Conservation (phyloP, 2,888 invertebrate species). For the Nymphalis polychloros region DNA sequence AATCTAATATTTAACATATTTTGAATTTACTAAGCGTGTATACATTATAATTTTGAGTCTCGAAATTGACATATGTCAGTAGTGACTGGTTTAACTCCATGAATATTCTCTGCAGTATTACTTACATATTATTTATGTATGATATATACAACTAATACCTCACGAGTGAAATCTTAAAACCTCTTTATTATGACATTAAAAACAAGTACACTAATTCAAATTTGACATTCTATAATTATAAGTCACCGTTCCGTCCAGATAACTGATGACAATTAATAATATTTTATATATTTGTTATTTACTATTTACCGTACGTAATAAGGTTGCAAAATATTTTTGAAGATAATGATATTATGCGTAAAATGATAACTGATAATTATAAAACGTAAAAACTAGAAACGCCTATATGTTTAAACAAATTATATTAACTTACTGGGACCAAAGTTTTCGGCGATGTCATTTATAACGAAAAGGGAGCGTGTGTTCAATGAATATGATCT, state of each 20-base stretch:
- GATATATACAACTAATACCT: neutral
- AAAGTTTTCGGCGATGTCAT: constrained; percentile 64
- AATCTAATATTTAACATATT: constrained; percentile 16
- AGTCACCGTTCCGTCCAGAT: constrained; percentile 63
- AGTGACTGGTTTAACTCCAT: neutral
- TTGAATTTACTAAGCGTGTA: constrained; percentile 1
- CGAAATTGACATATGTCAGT: constrained; percentile 5
- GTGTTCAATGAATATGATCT: constrained; percentile 74
- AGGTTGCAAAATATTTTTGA: constrained; percentile 48
- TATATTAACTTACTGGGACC: constrained; percentile 52
- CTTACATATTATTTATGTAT: neutral
- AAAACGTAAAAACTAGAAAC: constrained; percentile 57
- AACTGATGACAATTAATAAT: constrained; percentile 69
- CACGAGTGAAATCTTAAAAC: neutral
- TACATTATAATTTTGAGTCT: constrained; percentile 18
- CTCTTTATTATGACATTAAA: constrained; percentile 28
- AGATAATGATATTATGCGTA: constrained; percentile 55
- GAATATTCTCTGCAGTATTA: neutral
- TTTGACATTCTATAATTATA: constrained; percentile 63
- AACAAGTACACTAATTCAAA: constrained; percentile 46
- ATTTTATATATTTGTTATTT: constrained; percentile 71
- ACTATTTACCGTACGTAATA: constrained; percentile 56
- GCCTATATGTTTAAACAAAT: constrained; percentile 57
- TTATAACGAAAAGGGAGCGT: constrained; percentile 76
- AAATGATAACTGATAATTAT: constrained; percentile 62